Conservation (phyloP, 2,113 vertebrate genomes). For the Origma solitaria region DNA sequence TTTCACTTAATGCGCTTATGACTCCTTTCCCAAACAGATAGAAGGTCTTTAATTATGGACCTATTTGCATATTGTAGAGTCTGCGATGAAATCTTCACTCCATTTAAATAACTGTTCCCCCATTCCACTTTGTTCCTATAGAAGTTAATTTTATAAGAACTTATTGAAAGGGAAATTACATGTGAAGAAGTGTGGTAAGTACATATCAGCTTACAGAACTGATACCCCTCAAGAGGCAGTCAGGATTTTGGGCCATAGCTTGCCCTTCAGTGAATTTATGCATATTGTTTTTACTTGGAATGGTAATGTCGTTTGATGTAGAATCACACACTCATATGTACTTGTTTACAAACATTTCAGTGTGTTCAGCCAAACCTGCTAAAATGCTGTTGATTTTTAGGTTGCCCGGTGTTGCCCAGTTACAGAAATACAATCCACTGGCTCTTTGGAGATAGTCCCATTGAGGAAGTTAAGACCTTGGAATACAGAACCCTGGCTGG, state of each 20-base stretch:
- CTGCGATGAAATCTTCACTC: not conserved
- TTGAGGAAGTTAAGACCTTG: constrained; percentile 56
- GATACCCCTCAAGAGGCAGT: not conserved
- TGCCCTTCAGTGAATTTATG: not conserved
- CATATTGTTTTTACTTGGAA: not conserved
- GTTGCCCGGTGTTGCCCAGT: constrained; percentile 70
- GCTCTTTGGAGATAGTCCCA: constrained; percentile 69
- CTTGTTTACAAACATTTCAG: not conserved
- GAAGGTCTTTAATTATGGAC: not conserved
- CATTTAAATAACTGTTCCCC: not conserved
- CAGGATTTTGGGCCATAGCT: not conserved
- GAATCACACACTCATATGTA: not conserved
- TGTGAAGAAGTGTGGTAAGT: not conserved
- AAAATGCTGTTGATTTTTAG: constrained; percentile 28
- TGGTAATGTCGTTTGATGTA: not conserved
- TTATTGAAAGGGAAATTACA: not conserved
- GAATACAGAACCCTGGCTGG: constrained; percentile 67
- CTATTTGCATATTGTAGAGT: not conserved
- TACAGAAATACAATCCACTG: constrained; percentile 71
- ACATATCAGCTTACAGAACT: not conserved
- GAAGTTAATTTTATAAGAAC: not conserved
- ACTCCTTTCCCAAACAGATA: not conserved
- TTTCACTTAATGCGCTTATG: not conserved
- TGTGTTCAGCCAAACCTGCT: not conserved
- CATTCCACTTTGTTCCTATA: not conserved